Evolutionary conservation across 92 coral and sea anemone genomes (phyloP).

Genomic region (Umimayanthus kanabou): DNA sequence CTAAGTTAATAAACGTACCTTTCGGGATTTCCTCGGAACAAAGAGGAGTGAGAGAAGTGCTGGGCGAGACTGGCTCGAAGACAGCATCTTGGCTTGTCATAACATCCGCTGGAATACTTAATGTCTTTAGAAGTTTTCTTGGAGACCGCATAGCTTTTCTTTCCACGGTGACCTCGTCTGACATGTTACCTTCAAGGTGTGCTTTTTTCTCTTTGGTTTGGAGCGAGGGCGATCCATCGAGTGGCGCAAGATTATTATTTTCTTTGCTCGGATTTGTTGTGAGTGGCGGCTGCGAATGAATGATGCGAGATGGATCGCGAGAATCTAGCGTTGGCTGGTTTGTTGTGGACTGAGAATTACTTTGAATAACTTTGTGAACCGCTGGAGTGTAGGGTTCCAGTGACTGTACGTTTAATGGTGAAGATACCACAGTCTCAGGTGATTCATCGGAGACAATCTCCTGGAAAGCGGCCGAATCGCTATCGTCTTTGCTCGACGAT

Average conservation of each 20-base stretch:
- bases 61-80: not conserved
- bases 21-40: not conserved
- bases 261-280: not conserved
- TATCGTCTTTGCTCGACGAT: not conserved
- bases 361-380: not conserved
- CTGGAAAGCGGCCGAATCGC: not conserved
- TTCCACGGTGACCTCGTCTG: not conserved
- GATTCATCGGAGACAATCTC: not conserved
- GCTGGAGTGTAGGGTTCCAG: not conserved
- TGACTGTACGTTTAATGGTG: not conserved
- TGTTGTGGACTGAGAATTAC: not conserved
- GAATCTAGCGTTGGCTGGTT: not conserved
- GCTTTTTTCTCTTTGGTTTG: not conserved
- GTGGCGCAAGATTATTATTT: not conserved
- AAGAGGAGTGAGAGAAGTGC: not conserved
- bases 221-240: not conserved
- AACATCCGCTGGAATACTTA: not conserved
- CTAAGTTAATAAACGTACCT: not conserved
- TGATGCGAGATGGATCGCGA: no score
- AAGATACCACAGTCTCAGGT: not conserved
- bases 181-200: not conserved
- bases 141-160: not conserved
- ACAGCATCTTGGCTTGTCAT: not conserved
- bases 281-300: not conserved
- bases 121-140: conserved; percentile 17